Evolutionary conservation across 2,888 invertebrate species (phyloP).

Genomic region (Polymixis flavicincta): DNA sequence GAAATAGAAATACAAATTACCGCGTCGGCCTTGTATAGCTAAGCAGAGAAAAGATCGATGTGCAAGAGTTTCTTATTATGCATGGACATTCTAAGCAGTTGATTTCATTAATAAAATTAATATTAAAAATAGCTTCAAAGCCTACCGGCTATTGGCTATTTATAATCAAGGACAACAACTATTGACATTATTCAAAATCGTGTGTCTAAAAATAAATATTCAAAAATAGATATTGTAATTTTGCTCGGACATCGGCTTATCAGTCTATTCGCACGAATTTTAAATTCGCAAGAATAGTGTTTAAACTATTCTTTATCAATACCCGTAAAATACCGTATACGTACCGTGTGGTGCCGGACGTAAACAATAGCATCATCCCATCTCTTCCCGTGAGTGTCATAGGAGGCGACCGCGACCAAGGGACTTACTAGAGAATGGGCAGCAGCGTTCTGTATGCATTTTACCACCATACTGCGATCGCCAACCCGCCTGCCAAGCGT

Average conservation of each 20-base stretch:
- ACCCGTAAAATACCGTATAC: constrained; percentile 7
- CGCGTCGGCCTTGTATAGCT: not conserved
- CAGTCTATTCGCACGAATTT: no score
- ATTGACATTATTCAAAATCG: constrained; percentile 1
- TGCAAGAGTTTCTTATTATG: not conserved
- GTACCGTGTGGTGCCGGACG: no score
- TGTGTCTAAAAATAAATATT: not conserved
- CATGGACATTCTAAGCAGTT: not conserved
- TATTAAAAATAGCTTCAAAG: not conserved
- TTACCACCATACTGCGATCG: no score
- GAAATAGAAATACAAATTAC: not conserved
- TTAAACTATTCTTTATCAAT: not conserved
- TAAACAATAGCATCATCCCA: no score
- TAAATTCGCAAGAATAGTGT: no score
- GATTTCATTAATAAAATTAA: not conserved
- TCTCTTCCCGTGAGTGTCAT: no score
- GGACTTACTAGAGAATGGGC: no score
- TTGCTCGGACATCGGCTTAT: not conserved
- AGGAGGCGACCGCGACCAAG: no score
- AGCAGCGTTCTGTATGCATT: no score
- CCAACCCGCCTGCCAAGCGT: no score
- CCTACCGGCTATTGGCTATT: not conserved
- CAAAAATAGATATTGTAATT: not conserved
- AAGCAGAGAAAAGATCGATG: not conserved
- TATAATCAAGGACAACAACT: constrained; percentile 11